These are phyloP conservation scores for Noctua comes DNA, from an alignment of 2,888 invertebrate species.

Conservation along the genomic window DNA sequence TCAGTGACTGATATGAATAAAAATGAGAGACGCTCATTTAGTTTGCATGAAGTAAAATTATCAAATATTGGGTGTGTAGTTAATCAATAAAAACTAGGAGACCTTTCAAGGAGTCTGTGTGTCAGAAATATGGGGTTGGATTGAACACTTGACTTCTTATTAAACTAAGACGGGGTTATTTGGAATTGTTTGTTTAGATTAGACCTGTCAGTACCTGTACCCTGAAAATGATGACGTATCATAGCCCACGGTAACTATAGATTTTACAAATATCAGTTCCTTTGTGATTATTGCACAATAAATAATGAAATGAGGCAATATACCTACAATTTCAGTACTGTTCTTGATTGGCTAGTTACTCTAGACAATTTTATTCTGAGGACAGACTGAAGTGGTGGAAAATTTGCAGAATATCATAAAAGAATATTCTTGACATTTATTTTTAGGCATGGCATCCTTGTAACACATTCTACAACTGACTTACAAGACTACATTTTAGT, in stretches of 20 bases:
- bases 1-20: not conserved
- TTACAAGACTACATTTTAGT: not conserved
- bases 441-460: not conserved
- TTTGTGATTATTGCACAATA: slow-evolving; percentile 29
- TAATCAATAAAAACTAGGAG: not conserved
- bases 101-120: not conserved
- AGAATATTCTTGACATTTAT: not conserved
- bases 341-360: not conserved
- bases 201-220: not conserved
- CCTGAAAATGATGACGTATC: not conserved
- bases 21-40: not conserved
- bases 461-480: not conserved
- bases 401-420: not conserved
- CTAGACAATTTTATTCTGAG: not conserved
- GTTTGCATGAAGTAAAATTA: no score
- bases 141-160: not conserved
- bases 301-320: slow-evolving; percentile 27
- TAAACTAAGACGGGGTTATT: not conserved
- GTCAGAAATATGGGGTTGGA: not conserved
- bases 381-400: not conserved
- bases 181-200: not conserved
- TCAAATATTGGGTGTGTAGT: no score
- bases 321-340: not conserved
- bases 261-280: not conserved
- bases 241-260: not conserved